Evolutionary conservation across 2,113 vertebrate species (phyloP).

Genomic region (Zosterops japonicus): DNA sequence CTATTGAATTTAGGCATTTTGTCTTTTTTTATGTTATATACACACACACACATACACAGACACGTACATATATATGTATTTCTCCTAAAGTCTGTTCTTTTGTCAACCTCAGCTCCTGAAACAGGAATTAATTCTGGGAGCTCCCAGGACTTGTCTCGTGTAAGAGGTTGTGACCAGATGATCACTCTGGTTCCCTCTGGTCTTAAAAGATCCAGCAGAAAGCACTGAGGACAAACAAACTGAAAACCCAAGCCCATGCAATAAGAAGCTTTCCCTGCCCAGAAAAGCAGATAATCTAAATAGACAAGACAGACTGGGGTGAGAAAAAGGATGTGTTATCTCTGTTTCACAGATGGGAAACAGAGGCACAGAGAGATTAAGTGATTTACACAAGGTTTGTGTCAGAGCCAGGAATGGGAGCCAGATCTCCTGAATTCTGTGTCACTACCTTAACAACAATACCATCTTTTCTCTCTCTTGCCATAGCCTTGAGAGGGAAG

Average conservation of each 20-base stretch:
- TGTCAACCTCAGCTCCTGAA: neutral
- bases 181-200: slow-evolving; percentile 2
- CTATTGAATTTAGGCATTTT: neutral
- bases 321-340: slow-evolving; percentile 69
- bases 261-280: slow-evolving; percentile 58
- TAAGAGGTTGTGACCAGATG: slow-evolving; percentile 24
- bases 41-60: neutral
- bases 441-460: slow-evolving; percentile 49
- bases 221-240: slow-evolving; percentile 4
- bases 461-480: slow-evolving; percentile 11
- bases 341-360: slow-evolving; percentile 69
- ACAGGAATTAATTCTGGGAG: neutral
- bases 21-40: neutral
- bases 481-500: neutral
- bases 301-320: slow-evolving; percentile 63
- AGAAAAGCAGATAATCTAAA: slow-evolving; percentile 67
- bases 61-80: neutral
- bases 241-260: slow-evolving; percentile 20
- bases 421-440: slow-evolving; percentile 58
- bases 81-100: neutral
- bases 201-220: slow-evolving; percentile 48
- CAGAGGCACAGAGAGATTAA: slow-evolving; percentile 67
- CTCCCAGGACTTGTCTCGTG: neutral
- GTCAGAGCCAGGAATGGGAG: slow-evolving; percentile 59
- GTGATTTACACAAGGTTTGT: slow-evolving; percentile 68